Conservation (phyloP, 2,797 vertebrate species). For the Heliangelus exortis region DNA sequence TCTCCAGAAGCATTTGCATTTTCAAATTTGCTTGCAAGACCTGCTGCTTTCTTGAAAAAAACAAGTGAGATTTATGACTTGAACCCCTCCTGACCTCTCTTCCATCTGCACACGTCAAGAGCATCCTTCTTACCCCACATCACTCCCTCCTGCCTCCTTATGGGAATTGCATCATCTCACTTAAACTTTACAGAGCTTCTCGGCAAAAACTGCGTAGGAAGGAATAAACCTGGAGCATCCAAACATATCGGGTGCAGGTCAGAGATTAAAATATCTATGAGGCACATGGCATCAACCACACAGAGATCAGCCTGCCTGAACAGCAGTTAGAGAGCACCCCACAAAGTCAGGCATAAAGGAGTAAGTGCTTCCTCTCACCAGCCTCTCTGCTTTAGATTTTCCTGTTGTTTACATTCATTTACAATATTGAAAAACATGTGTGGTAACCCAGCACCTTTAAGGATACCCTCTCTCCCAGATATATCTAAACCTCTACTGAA, state of each 20-base stretch:
- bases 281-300: neutral
- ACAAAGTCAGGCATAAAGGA: neutral
- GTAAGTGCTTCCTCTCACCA: neutral
- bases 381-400: neutral
- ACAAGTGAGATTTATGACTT: neutral
- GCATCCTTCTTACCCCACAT: neutral
- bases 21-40: neutral
- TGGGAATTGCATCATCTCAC: neutral
- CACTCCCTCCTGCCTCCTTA: neutral
- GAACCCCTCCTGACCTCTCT: neutral
- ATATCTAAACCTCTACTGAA: neutral
- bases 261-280: constrained; percentile 44
- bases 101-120: neutral
- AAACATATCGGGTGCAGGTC: neutral
- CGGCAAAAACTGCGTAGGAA: neutral
- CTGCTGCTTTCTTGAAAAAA: neutral
- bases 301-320: neutral
- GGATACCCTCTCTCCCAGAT: neutral
- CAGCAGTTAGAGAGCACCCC: neutral
- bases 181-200: neutral
- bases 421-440: neutral
- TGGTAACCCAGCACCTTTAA: neutral
- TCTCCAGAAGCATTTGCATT: neutral
- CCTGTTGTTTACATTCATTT: neutral
- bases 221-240: neutral